These are phyloP conservation scores for Allochrocebus solatus DNA, from an alignment of 2,797 vertebrate species.

Conservation along the genomic window DNA sequence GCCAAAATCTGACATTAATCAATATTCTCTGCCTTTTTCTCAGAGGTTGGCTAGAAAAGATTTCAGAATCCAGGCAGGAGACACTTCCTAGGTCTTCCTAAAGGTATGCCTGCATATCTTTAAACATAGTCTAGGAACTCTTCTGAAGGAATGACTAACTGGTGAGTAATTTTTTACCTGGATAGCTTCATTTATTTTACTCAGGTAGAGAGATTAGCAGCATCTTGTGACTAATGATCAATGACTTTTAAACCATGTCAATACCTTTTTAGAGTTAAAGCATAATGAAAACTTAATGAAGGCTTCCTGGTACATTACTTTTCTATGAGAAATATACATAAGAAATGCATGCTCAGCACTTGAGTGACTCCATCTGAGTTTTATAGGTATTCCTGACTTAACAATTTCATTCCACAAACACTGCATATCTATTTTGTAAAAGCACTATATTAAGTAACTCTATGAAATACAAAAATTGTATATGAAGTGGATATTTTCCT, in stretches of 20 bases:
- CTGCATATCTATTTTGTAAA: slow-evolving; percentile 56
- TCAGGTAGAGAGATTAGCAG: slow-evolving; percentile 72
- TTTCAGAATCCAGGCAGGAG: background rate
- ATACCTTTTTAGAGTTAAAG: slow-evolving; percentile 75
- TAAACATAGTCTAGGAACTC: background rate
- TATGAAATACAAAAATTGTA: slow-evolving; percentile 27
- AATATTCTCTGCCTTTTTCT: background rate
- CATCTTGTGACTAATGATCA: slow-evolving; percentile 78
- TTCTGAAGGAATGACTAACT: slow-evolving; percentile 3
- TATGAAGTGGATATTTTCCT: slow-evolving; percentile 28
- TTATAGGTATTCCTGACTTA: slow-evolving; percentile 67
- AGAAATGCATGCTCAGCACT: slow-evolving; percentile 68
- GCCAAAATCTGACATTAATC: background rate
- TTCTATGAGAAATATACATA: slow-evolving; percentile 73
- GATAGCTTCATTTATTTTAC: slow-evolving; percentile 68
- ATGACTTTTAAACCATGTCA: slow-evolving; percentile 78
- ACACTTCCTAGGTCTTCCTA: background rate
- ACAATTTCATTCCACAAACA: slow-evolving; percentile 61
- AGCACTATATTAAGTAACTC: slow-evolving; percentile 48
- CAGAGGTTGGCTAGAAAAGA: background rate
- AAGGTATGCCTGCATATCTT: background rate
- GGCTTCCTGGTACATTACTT: slow-evolving; percentile 77
- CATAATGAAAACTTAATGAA: slow-evolving; percentile 81
- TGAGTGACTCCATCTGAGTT: slow-evolving; percentile 39
- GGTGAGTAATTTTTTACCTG: slow-evolving; percentile 39